Percentiles rank a stretch among this genome's conserved stretches.
Evolutionary conservation across 2,888 invertebrate species (phyloP).

Genomic region (Leptopterna dolabrata): DNA sequence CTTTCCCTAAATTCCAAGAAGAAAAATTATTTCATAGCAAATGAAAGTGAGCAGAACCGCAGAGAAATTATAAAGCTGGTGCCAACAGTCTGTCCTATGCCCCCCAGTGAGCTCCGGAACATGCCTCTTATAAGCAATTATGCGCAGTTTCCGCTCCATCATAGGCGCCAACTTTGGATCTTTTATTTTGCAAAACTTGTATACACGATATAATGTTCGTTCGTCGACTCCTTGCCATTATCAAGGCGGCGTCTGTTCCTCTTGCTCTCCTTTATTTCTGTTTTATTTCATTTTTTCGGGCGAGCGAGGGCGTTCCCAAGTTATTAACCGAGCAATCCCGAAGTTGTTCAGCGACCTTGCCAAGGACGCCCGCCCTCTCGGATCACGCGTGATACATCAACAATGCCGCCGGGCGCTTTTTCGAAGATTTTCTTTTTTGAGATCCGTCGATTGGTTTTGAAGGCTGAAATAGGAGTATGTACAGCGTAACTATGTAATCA

Average conservation of each 20-base stretch:
- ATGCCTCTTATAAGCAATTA: not conserved
- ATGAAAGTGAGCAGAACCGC: not conserved
- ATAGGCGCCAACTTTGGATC: not conserved
- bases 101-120: not conserved
- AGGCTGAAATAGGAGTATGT: not conserved
- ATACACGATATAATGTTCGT: not conserved
- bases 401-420: slow-evolving; percentile 25
- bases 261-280: not conserved
- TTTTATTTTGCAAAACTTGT: not conserved
- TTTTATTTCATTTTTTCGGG: not conserved
- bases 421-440: not conserved
- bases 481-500: not conserved
- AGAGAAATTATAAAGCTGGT: not conserved
- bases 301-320: slow-evolving; percentile 18
- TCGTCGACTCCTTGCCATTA: not conserved
- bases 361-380: slow-evolving; percentile 32
- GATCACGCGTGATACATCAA: slow-evolving; percentile 31
- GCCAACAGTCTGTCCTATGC: not conserved
- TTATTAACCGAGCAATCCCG: not conserved
- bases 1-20: too few species aligned
- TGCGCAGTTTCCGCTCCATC: slow-evolving; percentile 15
- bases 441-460: not conserved
- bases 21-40: too few species aligned
- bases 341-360: slow-evolving; percentile 48
- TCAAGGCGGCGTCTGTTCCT: not conserved